A percentile compares a stretch with the other conserved stretches of the same genome.
These are phyloP conservation scores for Andrena camellia DNA, from an alignment of 2,888 invertebrate genomes.

Conservation along the genomic window DNA sequence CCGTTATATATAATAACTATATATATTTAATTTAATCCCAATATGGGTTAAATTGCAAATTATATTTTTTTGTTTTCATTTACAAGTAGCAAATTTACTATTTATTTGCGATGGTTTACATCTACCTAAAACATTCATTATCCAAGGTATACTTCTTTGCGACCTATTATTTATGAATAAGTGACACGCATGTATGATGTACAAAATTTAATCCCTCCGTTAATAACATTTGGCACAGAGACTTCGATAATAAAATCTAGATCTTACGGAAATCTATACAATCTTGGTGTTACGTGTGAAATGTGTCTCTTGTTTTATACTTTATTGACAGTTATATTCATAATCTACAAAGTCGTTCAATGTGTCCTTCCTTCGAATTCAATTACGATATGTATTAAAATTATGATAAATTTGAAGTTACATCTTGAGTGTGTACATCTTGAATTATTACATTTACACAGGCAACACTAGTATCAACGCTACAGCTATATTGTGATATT, in stretches of 20 bases:
- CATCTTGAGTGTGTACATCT: constrained; percentile 36
- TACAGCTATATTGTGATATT: constrained; percentile 52
- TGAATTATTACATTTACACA: constrained; percentile 42
- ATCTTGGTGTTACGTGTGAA: constrained; percentile 32
- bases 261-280: constrained; percentile 53
- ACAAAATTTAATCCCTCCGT: constrained; percentile 43
- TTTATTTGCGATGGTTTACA: constrained; percentile 53
- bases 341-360: constrained; percentile 38
- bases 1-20: constrained; percentile 70
- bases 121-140: constrained; percentile 64
- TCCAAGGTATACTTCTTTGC: constrained; percentile 57
- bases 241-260: constrained; percentile 71
- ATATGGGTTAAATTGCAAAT: constrained; percentile 76
- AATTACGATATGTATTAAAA: constrained; percentile 72
- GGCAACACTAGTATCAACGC: constrained; percentile 38
- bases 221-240: constrained; percentile 67
- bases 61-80: constrained; percentile 64
- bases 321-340: constrained; percentile 48
- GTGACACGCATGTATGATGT: constrained; percentile 62
- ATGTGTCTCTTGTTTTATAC: constrained; percentile 21
- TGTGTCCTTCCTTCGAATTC: constrained; percentile 39
- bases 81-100: constrained; percentile 65
- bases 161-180: constrained; percentile 58
- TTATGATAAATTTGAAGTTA: constrained; percentile 60
- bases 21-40: constrained; percentile 70